Conservation (phyloP, 2,888 invertebrate genomes). For the Capitulum mitella region DNA sequence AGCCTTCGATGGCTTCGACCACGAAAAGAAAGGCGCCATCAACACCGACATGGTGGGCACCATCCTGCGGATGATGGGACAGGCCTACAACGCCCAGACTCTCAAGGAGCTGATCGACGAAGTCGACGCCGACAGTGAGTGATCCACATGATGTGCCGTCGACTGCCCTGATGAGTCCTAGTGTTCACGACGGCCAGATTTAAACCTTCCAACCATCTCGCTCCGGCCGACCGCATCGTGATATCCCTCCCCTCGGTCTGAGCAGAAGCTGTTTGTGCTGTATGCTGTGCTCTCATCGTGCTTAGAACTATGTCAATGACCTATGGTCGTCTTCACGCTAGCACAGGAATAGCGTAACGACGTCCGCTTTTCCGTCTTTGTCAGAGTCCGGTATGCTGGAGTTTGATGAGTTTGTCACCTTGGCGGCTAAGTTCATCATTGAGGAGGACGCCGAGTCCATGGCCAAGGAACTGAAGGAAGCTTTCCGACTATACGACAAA, state of each 20-base stretch:
- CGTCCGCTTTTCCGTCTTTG: too few relatives aligned
- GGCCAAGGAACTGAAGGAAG: slow-evolving; percentile 96
- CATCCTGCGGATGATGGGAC: slow-evolving; percentile 91
- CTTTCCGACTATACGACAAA: slow-evolving; percentile 97
- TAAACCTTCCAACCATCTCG: too few relatives aligned
- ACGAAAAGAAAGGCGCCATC: slow-evolving; percentile 61
- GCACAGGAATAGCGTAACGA: too few relatives aligned
- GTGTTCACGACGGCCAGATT: too few relatives aligned
- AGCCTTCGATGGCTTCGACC: slow-evolving; percentile 36
- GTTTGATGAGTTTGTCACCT: slow-evolving; percentile 90
- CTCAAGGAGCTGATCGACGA: slow-evolving; percentile 96
- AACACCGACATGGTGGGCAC: slow-evolving; percentile 91
- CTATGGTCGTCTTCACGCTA: too few relatives aligned
- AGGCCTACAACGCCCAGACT: slow-evolving; percentile 92
- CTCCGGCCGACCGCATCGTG: too few relatives aligned
- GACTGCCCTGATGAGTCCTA: too few relatives aligned
- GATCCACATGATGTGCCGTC: too few relatives aligned
- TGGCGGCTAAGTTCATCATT: slow-evolving; percentile 94
- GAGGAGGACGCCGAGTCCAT: slow-evolving; percentile 96
- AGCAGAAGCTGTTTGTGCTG: too few relatives aligned
- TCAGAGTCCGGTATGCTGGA: slow-evolving; percentile 94
- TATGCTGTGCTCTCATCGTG: too few relatives aligned
- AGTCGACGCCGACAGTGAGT: slow-evolving; percentile 60
- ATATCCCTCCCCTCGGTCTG: too few relatives aligned
- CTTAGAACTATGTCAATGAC: too few relatives aligned